Evolutionary conservation across 2,797 vertebrate species (phyloP).

Genomic region (Poeciliopsis presidionis): DNA sequence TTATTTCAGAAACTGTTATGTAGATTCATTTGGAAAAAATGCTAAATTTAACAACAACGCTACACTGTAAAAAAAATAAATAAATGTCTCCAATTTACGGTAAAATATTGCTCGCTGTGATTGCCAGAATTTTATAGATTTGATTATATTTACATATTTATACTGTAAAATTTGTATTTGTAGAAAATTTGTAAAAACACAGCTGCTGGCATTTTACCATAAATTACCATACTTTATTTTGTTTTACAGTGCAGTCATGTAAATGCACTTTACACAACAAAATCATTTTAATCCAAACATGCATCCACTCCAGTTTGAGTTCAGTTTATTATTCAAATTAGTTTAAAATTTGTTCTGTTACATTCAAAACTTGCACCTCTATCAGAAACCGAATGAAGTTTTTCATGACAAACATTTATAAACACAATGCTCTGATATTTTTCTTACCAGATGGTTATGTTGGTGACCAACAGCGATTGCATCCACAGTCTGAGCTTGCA

Average conservation of each 20-base stretch:
- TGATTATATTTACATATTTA: too few relatives aligned
- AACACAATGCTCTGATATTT: background rate
- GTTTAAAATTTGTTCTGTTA: background rate
- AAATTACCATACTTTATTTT: too few relatives aligned
- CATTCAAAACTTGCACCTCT: background rate
- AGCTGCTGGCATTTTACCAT: too few relatives aligned
- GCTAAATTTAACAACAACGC: background rate
- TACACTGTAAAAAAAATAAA: too few relatives aligned
- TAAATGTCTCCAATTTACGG: too few relatives aligned
- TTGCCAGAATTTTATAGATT: too few relatives aligned
- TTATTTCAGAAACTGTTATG: background rate
- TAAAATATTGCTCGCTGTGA: too few relatives aligned
- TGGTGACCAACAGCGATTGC: constrained; percentile 91
- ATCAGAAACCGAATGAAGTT: background rate
- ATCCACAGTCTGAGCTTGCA: constrained; percentile 88
- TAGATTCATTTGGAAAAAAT: background rate
- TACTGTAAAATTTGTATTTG: too few relatives aligned
- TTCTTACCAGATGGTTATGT: constrained; percentile 91
- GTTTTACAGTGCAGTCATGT: too few relatives aligned
- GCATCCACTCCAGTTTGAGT: background rate
- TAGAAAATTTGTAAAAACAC: too few relatives aligned
- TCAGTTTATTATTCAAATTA: background rate
- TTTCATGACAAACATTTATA: background rate
- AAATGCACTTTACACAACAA: background rate
- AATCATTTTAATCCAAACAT: background rate